Conservation (phyloP, 2,113 vertebrate species). For the Athene noctua region DNA sequence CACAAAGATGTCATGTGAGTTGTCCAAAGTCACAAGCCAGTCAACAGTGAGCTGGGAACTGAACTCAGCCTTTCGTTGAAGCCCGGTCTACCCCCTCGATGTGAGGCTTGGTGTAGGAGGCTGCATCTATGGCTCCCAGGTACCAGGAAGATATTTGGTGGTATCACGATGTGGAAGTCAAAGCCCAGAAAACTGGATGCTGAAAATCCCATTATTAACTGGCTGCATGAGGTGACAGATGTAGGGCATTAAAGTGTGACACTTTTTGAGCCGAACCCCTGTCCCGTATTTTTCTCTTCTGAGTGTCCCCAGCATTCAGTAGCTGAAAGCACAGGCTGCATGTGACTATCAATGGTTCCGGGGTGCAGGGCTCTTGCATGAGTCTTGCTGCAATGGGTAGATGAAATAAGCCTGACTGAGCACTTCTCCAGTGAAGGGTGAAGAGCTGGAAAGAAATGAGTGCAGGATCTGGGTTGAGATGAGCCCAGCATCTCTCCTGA, state of each 20-base stretch:
- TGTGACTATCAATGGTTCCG: neutral
- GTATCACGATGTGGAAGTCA: neutral
- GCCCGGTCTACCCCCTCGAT: neutral
- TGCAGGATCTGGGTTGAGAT: neutral
- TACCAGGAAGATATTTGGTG: neutral
- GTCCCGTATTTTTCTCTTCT: neutral
- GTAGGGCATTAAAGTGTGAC: neutral
- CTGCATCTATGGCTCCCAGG: neutral
- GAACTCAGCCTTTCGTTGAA: neutral
- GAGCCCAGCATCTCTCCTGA: neutral
- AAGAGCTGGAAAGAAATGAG: neutral
- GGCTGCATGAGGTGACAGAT: conserved; percentile 4
- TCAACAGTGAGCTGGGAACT: neutral
- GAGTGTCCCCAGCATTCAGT: neutral
- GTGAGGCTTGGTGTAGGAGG: neutral
- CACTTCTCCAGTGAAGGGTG: neutral
- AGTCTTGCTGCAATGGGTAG: neutral
- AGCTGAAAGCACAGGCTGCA: neutral
- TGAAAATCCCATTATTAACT: neutral
- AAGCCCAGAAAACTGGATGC: neutral
- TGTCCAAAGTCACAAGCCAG: neutral
- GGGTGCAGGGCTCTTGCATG: neutral
- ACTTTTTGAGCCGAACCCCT: neutral
- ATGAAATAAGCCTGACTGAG: neutral
- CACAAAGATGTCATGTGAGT: neutral